These are phyloP conservation scores for Toxotes lorentzi DNA, from an alignment of 2,797 vertebrate species.

Conservation along the genomic window DNA sequence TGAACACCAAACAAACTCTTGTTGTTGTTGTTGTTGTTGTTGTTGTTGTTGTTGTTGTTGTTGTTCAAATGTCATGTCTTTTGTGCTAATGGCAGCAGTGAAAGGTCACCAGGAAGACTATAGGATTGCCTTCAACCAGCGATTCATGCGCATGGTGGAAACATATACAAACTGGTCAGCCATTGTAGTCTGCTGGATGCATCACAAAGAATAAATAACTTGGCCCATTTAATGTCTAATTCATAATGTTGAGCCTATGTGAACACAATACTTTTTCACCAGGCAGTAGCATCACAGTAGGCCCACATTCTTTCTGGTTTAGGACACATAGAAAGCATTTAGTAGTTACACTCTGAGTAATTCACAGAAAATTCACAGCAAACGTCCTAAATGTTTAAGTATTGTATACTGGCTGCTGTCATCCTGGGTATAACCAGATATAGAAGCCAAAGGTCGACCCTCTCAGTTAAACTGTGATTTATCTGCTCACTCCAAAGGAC, in stretches of 20 bases:
- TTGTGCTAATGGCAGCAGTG: slow-evolving; percentile 54
- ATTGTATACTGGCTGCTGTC: slow-evolving; percentile 36
- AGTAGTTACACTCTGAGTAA: slow-evolving; percentile 50
- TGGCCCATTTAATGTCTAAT: slow-evolving; percentile 42
- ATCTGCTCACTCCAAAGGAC: slow-evolving; percentile 40
- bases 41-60: slow-evolving; percentile 48
- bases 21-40: slow-evolving; percentile 50
- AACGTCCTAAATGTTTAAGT: slow-evolving; percentile 39
- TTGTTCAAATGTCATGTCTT: slow-evolving; percentile 60
- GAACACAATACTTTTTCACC: background rate
- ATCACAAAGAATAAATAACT: slow-evolving; percentile 47
- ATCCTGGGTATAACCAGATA: slow-evolving; percentile 27
- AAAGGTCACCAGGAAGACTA: slow-evolving; percentile 64
- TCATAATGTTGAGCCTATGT: slow-evolving; percentile 11
- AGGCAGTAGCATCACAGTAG: background rate
- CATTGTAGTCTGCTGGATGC: slow-evolving; percentile 44
- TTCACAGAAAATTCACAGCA: slow-evolving; percentile 41
- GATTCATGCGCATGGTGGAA: slow-evolving; percentile 33
- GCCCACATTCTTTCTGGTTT: background rate
- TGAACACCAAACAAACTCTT: slow-evolving; percentile 51
- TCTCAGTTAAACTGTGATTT: slow-evolving; percentile 71
- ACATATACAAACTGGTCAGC: slow-evolving; percentile 57
- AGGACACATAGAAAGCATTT: slow-evolving; percentile 22
- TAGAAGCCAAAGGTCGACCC: slow-evolving; percentile 31
- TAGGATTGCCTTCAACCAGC: slow-evolving; percentile 33